Percentiles rank a stretch among this genome's conserved stretches.
phyloP scores from a whole-genome alignment of 2,888 invertebrate species.

The Ariolimax columbianus region DNA sequence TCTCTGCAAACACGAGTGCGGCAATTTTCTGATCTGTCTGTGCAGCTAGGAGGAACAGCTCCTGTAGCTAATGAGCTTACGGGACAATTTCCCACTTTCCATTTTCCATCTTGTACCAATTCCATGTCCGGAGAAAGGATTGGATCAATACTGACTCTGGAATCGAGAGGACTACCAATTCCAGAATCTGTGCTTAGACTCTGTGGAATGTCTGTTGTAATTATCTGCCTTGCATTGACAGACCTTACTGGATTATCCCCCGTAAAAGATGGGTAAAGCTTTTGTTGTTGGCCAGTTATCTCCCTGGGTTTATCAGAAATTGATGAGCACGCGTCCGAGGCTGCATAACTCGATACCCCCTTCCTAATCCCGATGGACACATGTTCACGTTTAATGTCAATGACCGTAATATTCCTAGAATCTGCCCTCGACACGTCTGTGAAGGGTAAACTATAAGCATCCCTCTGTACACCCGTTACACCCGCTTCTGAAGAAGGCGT shows the following conservation, averaged over 20 bases:
- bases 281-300: background rate
- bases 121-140: background rate
- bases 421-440: background rate
- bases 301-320: constrained; percentile 9
- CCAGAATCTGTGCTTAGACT: constrained; percentile 47
- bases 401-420: background rate
- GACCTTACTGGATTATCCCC: background rate
- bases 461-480: background rate
- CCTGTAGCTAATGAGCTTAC: constrained; percentile 10
- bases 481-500: background rate
- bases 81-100: constrained; percentile 2
- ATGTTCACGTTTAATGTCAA: background rate
- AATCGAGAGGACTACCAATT: constrained; percentile 45
- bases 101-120: constrained; percentile 10
- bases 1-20: constrained; percentile 1
- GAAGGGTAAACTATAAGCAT: background rate
- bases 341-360: background rate
- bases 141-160: constrained; percentile 8
- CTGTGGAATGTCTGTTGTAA: constrained; percentile 38
- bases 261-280: background rate
- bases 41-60: background rate
- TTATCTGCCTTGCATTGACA: background rate
- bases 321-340: background rate
- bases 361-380: background rate
- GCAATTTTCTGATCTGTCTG: constrained; percentile 15